Evolutionary conservation across 2,888 invertebrate species (phyloP).

Genomic region (Margaritifera margaritifera): DNA sequence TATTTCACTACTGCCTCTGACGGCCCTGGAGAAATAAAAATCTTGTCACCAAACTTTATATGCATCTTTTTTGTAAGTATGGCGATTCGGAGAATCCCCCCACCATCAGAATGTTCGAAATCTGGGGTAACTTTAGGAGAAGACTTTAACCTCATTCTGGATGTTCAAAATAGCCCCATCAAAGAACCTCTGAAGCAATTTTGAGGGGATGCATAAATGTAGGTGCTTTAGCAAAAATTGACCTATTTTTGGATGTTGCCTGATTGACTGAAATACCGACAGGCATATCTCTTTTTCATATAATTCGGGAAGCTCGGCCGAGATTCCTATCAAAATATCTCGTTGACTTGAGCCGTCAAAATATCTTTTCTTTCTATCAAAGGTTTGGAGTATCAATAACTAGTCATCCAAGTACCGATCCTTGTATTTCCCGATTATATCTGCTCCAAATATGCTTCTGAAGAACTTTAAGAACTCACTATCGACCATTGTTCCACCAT

Average conservation of each 20-base stretch:
- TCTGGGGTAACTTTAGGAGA: too few relatives aligned
- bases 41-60: not conserved
- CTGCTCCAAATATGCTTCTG: not conserved
- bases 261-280: not conserved
- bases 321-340: not conserved
- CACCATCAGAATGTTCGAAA: not conserved
- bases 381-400: not conserved
- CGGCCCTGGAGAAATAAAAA: not conserved
- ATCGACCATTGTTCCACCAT: constrained; percentile 1
- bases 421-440: not conserved
- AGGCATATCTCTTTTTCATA: not conserved
- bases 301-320: not conserved
- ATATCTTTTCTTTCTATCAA: not conserved
- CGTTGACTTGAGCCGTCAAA: not conserved
- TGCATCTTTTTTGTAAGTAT: not conserved
- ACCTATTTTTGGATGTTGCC: too few relatives aligned
- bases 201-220: too few relatives aligned
- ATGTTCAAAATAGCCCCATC: too few relatives aligned
- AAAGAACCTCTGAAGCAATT: too few relatives aligned
- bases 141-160: too few relatives aligned
- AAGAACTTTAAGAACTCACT: not conserved
- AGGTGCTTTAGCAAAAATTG: too few relatives aligned
- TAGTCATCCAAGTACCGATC: constrained; percentile 1
- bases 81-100: constrained; percentile 1
- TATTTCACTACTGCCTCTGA: not conserved